Conservation (phyloP, 2,113 vertebrate genomes). For the Archocentrus centrarchus region DNA sequence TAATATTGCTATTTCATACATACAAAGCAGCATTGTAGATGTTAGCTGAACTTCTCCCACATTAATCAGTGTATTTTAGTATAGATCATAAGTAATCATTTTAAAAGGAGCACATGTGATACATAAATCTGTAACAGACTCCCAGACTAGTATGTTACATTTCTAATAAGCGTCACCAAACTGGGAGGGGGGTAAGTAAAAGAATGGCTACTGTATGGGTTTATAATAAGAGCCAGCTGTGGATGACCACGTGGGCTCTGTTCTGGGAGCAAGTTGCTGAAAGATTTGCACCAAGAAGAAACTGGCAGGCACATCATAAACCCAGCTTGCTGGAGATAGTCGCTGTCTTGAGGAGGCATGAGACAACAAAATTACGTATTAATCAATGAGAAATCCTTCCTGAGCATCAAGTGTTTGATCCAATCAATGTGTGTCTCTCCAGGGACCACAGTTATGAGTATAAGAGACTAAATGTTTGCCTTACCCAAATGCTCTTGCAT, state of each 20-base stretch:
- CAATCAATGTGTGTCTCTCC: slow-evolving; percentile 12
- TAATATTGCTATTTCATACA: not conserved
- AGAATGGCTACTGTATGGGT: slow-evolving; percentile 90
- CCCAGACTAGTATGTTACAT: slow-evolving; percentile 86
- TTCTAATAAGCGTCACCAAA: slow-evolving; percentile 92
- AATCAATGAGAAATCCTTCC: slow-evolving; percentile 55
- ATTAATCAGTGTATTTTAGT: not conserved
- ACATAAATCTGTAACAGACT: slow-evolving; percentile 91
- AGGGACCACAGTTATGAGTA: not conserved
- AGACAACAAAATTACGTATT: slow-evolving; percentile 73
- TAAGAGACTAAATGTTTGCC: not conserved
- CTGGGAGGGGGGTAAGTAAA: slow-evolving; percentile 84
- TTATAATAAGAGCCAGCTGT: slow-evolving; percentile 96
- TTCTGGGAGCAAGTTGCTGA: slow-evolving; percentile 59
- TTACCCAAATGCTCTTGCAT: not conserved
- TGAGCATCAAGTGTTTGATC: slow-evolving; percentile 21
- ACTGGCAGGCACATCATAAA: slow-evolving; percentile 77
- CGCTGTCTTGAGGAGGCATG: slow-evolving; percentile 43
- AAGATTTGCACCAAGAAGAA: slow-evolving; percentile 73
- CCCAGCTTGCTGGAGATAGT: slow-evolving; percentile 70
- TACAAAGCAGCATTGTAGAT: too few species aligned
- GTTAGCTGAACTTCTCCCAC: not conserved
- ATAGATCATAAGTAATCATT: slow-evolving; percentile 45
- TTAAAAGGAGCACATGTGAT: slow-evolving; percentile 86
- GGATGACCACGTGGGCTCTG: slow-evolving; percentile 77